Base-by-base conservation (phyloP, 2,797 vertebrate species). In the Cacajao melanocephalus region DNA sequence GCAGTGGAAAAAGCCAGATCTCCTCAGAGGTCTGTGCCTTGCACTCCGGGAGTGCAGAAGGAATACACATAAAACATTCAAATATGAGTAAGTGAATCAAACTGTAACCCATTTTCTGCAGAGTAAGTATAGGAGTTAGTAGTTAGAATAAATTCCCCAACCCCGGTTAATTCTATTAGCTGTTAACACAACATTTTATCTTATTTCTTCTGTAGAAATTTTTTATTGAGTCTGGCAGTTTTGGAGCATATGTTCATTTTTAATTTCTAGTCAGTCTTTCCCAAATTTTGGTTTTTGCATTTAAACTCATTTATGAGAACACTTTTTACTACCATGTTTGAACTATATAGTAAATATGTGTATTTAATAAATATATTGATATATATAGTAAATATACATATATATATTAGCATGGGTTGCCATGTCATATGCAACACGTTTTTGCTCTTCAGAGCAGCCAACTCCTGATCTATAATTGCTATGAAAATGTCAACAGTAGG, bases 391-490 rank as follows among this genome's bases (percentile, higher is more conserved):
- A 64, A 64, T 64, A 64, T 64, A 57, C 7, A 64, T 58, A 12
- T 7, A 7, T 61, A 39, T 70, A 92, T 95, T 50, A 95, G 22
- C n/a, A 76, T 90, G 79, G 10, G 24, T 81, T 41, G 14, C 86
- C 22, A 24, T 70, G 61, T 88, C 91, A 90, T 55, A 58, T 48
- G 26, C 39, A 50, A 92, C n/a, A 90, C 0, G 12, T 55, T 83
- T 93, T 95, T 96, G 58, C 79, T 97, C 78, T 92, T 96, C 46
- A 6, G 46, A 67, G 30, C 80, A 96, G 64, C 46, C 76, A 94
- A 28, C 41, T 80, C 20, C 52, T 96, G 89, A 94, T 96, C 96
- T 96, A 28, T 95, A 86, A 95, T 94, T 89, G 89, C 57, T 89
- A 50, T 79, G 82, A 86, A 94, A 96, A 93, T 96, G 94, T 96